Percentiles rank a stretch among this genome's conserved stretches.
Conservation (phyloP, 2,797 vertebrate genomes). For the Nothura maculosa region DNA sequence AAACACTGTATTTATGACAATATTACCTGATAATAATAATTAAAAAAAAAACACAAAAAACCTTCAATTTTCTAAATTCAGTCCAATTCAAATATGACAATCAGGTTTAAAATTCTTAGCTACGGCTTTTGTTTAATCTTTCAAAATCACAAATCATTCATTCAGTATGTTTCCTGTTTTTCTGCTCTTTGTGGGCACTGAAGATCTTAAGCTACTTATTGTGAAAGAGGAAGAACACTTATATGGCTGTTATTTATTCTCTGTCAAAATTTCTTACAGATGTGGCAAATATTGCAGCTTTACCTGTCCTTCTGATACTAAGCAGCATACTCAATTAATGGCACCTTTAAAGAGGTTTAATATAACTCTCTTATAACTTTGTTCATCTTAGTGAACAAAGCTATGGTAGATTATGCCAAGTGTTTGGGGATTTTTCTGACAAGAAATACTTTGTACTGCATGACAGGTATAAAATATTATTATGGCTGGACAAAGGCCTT, state of each 20-base stretch:
- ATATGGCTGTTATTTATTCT: accelerated
- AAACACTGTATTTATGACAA: neutral
- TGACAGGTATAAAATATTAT: neutral
- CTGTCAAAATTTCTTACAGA: neutral
- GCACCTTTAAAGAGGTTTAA: neutral
- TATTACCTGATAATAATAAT: neutral
- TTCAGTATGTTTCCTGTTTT: neutral
- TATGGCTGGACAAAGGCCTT: neutral
- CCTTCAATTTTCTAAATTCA: accelerated
- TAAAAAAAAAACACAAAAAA: accelerated
- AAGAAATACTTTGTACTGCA: neutral
- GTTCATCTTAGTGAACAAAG: neutral
- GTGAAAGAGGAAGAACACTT: neutral
- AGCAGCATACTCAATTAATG: neutral
- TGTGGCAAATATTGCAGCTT: neutral
- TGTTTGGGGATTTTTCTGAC: neutral
- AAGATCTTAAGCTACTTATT: neutral
- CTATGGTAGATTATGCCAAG: neutral
- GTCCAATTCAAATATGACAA: neutral
- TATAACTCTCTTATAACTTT: too few species aligned
- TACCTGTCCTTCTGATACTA: neutral
- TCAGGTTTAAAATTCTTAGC: neutral
- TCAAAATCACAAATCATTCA: neutral
- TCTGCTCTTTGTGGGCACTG: neutral
- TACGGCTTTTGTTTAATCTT: neutral